phyloP scores from a whole-genome alignment of 2,113 vertebrate genomes.

The Chaetodon trifascialis region DNA sequence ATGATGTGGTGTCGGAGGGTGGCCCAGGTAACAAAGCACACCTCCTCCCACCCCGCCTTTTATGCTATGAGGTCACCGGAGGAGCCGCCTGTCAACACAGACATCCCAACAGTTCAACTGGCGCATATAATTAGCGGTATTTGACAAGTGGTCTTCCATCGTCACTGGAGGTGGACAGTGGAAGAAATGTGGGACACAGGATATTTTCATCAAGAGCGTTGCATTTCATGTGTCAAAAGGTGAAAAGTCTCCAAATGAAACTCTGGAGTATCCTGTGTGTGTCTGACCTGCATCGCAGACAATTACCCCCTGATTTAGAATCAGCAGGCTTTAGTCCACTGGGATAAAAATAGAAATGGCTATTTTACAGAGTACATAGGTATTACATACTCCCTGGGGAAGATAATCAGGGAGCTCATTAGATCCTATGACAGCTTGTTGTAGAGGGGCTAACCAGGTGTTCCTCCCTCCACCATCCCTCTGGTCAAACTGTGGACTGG shows the following conservation, averaged over 20 bases:
- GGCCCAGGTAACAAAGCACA: constrained; percentile 50
- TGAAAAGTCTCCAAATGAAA: constrained; percentile 60
- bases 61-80: constrained; percentile 40
- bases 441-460: constrained; percentile 73
- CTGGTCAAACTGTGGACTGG: constrained; percentile 48
- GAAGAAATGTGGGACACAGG: constrained; percentile 38
- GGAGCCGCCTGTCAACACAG: constrained; percentile 53
- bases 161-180: constrained; percentile 30
- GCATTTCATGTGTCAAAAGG: constrained; percentile 55
- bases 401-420: constrained; percentile 78
- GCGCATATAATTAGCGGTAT: constrained; percentile 37
- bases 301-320: constrained; percentile 68
- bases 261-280: constrained; percentile 39
- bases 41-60: not conserved
- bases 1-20: constrained; percentile 60
- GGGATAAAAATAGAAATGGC: constrained; percentile 70
- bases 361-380: constrained; percentile 51
- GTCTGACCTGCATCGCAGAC: constrained; percentile 45
- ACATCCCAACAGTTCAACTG: constrained; percentile 61
- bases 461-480: constrained; percentile 49
- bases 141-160: constrained; percentile 49
- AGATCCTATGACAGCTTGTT: constrained; percentile 72
- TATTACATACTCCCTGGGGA: constrained; percentile 68
- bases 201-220: constrained; percentile 61
- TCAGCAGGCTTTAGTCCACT: constrained; percentile 59